Evolutionary conservation across 2,113 vertebrate genomes (phyloP).

Genomic region (Varanus salvator): DNA sequence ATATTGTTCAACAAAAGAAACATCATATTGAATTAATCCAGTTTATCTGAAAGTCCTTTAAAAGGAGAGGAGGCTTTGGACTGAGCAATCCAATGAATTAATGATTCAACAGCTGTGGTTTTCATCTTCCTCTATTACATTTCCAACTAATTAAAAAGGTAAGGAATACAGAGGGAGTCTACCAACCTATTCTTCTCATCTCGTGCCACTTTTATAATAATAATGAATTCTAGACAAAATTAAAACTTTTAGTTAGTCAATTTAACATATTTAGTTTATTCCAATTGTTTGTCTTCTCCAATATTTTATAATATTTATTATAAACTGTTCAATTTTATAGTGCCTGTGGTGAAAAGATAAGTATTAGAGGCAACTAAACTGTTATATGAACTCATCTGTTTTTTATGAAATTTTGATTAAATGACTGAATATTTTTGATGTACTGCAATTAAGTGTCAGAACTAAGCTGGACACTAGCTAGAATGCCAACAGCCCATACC

Average conservation of each 20-base stretch:
- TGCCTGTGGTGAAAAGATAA: neutral
- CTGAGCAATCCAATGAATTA: neutral
- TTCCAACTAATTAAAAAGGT: neutral
- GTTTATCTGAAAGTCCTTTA: neutral
- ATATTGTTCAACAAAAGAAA: neutral
- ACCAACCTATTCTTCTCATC: neutral
- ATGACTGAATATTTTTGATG: neutral
- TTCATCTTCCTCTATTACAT: neutral
- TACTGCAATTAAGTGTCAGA: neutral
- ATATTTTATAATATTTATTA: too few species aligned
- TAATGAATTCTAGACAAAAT: too few species aligned
- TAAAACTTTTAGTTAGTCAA: neutral
- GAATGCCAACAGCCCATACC: slow-evolving; percentile 63
- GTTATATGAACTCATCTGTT: neutral
- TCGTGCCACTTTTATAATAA: neutral
- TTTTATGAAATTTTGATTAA: neutral
- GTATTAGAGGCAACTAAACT: neutral
- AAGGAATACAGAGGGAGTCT: neutral
- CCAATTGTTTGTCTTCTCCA: neutral
- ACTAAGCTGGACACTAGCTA: neutral
- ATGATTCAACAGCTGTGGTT: neutral
- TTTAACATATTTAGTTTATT: too few species aligned
- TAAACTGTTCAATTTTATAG: too few species aligned
- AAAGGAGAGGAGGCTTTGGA: neutral
- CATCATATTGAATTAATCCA: neutral